Percentiles rank a stretch among this genome's conserved stretches.
Conservation (phyloP, 2,888 invertebrate species). For the Heliconius aoede region DNA sequence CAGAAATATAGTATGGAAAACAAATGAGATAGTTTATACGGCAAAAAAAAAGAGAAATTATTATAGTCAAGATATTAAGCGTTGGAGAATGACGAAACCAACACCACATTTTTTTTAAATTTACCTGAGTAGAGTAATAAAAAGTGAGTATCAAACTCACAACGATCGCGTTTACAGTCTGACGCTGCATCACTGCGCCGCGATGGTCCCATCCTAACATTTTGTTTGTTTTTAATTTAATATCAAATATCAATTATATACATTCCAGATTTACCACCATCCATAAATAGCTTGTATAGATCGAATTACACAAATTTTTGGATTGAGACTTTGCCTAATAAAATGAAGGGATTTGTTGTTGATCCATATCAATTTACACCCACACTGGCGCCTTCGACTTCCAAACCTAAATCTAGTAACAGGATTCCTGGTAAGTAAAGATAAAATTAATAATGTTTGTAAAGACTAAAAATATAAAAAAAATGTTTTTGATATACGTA, state of each 20-base stretch:
- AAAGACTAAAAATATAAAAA: background rate
- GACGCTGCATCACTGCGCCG: background rate
- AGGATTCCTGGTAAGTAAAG: slow-evolving; percentile 57
- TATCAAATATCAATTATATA: background rate
- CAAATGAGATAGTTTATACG: no score
- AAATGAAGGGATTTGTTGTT: slow-evolving; percentile 83
- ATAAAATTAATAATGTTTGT: background rate
- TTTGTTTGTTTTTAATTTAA: no score
- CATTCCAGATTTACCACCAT: slow-evolving; percentile 89
- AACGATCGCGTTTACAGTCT: background rate
- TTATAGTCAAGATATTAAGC: no score
- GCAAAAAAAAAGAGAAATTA: no score
- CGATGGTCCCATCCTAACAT: no score
- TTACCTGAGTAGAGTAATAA: background rate
- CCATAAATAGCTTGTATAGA: slow-evolving; percentile 89
- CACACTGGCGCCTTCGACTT: slow-evolving; percentile 59
- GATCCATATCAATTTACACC: slow-evolving; percentile 73
- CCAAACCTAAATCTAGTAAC: slow-evolving; percentile 61
- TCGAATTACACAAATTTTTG: slow-evolving; percentile 91
- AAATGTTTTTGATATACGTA: no score
- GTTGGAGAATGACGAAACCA: background rate
- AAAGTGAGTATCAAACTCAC: background rate
- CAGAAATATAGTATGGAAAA: no score
- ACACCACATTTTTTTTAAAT: background rate
- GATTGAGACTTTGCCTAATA: slow-evolving; percentile 91